Evolutionary conservation across 2,888 invertebrate genomes (phyloP), one percentile per base, ranked within the genome.

Genomic region (Eudasyphora cyanicolor): DNA sequence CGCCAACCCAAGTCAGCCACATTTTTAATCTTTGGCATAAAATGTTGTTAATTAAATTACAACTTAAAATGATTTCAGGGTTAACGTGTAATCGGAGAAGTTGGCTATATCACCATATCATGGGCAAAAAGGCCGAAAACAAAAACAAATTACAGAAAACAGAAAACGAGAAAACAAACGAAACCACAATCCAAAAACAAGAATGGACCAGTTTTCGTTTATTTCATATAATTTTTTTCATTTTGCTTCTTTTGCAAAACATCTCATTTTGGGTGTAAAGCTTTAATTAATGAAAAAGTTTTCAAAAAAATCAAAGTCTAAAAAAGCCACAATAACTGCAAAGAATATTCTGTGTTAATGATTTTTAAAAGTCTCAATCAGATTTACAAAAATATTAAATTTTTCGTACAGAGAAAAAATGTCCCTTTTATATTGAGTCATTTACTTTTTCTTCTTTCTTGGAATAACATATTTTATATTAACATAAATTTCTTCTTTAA

Each of bases 21-120:
- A 27, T n/a, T 60, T 67, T 67, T 67, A 42, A 42, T 67, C 67
- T 67, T 42, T 67, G 24, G 38, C 38, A 67, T 38, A 76, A 62
- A 79, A 77, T 45, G 57, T 73, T 78, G 64, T 51, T 81, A 78
- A 81, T 80, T 80, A 80, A 71, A 71, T 75, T 75, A 81, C 75
- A 75, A 76, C n/a, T 67, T 73, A 60, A 81, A 84, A 78, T 78
- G 78, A 76, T 81, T 81, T 84, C 84, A 84, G 75, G 84, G 84
- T 78, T 76, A 78, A 84, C 84, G 24, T 79, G 76, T 82, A 69
- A 67, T 14, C 67, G 21, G 24, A 67, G 67, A 21, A 14, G 67
- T 42, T 42, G 57, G 10, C 27, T 67, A 42, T 24, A 27, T 27
- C 12, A 29, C 32, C 14, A 60, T 7, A 60, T 29, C 29, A n/a